These are phyloP conservation scores for Agrochola lota DNA, from an alignment of 2,888 invertebrate species.

Conservation along the genomic window DNA sequence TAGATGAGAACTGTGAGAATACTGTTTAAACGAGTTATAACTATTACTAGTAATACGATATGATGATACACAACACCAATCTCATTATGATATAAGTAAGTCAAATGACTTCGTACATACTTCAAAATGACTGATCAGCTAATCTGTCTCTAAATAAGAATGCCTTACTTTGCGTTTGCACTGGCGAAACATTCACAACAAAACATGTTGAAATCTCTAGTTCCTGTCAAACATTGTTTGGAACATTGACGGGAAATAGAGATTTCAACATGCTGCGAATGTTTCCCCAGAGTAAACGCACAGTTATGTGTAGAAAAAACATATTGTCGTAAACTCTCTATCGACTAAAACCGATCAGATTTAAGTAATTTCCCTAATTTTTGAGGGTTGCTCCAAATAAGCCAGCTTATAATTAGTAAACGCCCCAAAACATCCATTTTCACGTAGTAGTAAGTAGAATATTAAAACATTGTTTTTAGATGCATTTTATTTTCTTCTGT, in stretches of 20 bases:
- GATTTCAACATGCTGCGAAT: too few relatives aligned
- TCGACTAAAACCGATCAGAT: not conserved
- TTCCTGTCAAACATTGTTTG: too few relatives aligned
- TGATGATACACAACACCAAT: slow-evolving; percentile 40
- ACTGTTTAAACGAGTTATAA: slow-evolving; percentile 17
- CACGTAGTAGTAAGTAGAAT: not conserved
- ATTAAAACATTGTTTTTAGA: not conserved
- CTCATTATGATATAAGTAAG: slow-evolving; percentile 19
- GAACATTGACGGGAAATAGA: too few relatives aligned
- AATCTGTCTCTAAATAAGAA: not conserved
- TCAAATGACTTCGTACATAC: slow-evolving; percentile 40
- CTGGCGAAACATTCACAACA: too few relatives aligned
- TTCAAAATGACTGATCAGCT: slow-evolving; percentile 38
- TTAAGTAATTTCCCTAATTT: not conserved
- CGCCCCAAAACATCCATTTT: not conserved
- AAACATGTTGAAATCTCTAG: too few relatives aligned
- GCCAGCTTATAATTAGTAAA: slow-evolving; percentile 13
- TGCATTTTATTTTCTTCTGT: not conserved
- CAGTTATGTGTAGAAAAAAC: not conserved
- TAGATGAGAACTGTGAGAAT: slow-evolving; percentile 13
- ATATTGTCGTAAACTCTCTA: not conserved
- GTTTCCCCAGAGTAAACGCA: too few relatives aligned
- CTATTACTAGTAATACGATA: slow-evolving; percentile 36
- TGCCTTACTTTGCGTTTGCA: too few relatives aligned
- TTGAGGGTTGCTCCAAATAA: not conserved